Conservation (phyloP, 2,888 invertebrate species). For the Rotaria socialis region DNA sequence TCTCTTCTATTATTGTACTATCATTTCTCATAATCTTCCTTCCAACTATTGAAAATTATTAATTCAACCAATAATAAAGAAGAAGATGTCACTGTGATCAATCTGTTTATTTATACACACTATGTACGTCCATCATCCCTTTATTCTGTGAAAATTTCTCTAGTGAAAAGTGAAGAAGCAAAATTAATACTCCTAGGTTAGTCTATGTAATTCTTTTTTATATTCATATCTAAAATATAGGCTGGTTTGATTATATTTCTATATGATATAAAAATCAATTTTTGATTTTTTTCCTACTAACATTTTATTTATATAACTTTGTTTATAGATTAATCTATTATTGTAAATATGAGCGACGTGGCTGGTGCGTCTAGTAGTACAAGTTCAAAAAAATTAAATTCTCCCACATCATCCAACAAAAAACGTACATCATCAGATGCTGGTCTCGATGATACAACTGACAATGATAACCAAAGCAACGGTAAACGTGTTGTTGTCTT, state of each 20-base stretch:
- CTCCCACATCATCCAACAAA: neutral
- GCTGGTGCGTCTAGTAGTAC: neutral
- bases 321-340: neutral
- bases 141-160: neutral
- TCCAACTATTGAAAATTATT: neutral
- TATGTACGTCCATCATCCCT: neutral
- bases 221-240: neutral
- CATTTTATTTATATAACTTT: neutral
- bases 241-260: neutral
- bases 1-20: too few relatives aligned
- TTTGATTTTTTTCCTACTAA: neutral
- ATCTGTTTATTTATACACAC: neutral
- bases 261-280: neutral
- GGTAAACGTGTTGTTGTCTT: neutral
- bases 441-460: neutral
- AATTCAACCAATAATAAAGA: neutral
- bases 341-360: neutral
- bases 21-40: too few relatives aligned
- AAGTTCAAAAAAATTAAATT: neutral
- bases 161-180: neutral
- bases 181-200: neutral
- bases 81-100: neutral
- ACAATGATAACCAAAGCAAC: neutral
- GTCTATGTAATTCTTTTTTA: neutral
- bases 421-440: constrained; percentile 1